These are phyloP conservation scores for Troilus luridus DNA, from an alignment of 2,888 invertebrate genomes.

Conservation along the genomic window DNA sequence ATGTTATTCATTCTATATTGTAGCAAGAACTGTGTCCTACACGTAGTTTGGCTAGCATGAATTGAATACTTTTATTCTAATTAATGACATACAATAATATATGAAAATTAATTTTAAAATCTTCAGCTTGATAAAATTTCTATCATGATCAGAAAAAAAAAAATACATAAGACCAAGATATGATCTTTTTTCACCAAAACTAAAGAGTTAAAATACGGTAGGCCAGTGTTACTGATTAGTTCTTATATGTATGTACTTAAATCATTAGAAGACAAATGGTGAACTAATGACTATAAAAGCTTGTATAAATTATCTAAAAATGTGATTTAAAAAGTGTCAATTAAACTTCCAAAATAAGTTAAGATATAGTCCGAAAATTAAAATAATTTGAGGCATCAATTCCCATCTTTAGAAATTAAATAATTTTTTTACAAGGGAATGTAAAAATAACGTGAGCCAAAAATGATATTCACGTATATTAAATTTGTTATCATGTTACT, in stretches of 20 bases:
- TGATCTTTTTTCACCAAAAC: too few species aligned
- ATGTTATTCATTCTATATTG: neutral
- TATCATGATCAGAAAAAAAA: neutral
- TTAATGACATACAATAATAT: neutral
- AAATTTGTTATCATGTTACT: too few species aligned
- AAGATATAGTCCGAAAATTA: too few species aligned
- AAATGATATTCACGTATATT: too few species aligned
- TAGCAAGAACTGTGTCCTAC: neutral
- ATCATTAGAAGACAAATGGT: neutral
- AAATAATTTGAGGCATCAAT: too few species aligned
- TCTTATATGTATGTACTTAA: neutral
- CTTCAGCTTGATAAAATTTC: neutral
- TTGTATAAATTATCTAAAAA: neutral
- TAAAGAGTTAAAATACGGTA: neutral
- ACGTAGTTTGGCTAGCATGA: neutral
- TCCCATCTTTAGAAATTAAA: too few species aligned
- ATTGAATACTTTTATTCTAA: neutral
- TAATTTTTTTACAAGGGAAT: too few species aligned
- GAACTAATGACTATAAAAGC: neutral
- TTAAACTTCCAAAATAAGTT: too few species aligned
- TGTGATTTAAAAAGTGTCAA: too few species aligned
- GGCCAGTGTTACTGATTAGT: neutral
- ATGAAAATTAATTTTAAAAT: neutral
- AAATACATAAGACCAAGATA: too few species aligned
- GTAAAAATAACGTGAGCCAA: too few species aligned